Evolutionary conservation across 92 coral and sea anemone genomes (phyloP), one percentile per base, ranked within the genome.

Genomic region (Actinostola sp.): DNA sequence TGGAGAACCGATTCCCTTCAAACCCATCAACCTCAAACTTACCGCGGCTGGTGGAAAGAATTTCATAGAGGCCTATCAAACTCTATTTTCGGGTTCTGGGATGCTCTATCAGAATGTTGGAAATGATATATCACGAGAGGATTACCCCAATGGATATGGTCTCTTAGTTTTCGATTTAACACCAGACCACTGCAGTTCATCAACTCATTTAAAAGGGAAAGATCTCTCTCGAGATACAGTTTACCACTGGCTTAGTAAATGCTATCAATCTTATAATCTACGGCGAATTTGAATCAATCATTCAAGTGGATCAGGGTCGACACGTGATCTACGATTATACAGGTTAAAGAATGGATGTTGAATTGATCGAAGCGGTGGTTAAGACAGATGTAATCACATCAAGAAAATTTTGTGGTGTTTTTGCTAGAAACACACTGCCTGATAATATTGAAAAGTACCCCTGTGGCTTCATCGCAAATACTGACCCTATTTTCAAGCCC

Each of bases 1-100:
- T 27, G 87, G 87, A 30, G 84, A 69, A 42, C 82, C 78, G 17
- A 31, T 75, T 3, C 84, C 85, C 4, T 35, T 28, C 28, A 87
- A 82, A 73, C 79, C 86, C 8, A 66, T 87, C 25, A 73, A 70
- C 51, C 70, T 78, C 11, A 81, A 76, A 62, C 76, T 82, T 49
- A 72, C 44, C 65, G 77, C 69, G 5, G 84, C 67, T 23, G 71
- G 52, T 2, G 93, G 84, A 48, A 46, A 26, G 30, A 64, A 53
- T 27, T 80, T 49, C 42, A 80, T 80, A 31, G 34, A 30, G 60
- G 85, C 78, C 24, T 80, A 51, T 53, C 58, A 70, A 58, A 71
- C 85, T 8, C n/a, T 62, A 67, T 80, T 31, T 48, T 52, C 72
- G 10, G 85, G 85, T 0, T 54, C 85, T 49, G 67, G 79, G 16